Evolutionary conservation across 2,888 invertebrate species (phyloP).

Genomic region (Fragum sueziense): DNA sequence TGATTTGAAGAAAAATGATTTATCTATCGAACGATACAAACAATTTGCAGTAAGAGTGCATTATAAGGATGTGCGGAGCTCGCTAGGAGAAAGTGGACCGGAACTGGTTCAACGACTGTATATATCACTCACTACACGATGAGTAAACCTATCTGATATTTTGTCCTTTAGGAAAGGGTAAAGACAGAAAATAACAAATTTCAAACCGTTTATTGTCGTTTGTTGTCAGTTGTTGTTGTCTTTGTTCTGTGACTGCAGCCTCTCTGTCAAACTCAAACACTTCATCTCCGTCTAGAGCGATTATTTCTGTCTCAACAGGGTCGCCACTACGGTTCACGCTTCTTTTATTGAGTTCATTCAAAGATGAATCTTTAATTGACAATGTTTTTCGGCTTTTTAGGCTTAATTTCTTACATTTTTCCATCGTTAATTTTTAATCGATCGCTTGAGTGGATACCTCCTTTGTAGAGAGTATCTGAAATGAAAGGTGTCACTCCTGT

Average conservation of each 20-base stretch:
- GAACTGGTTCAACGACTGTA: too few relatives aligned
- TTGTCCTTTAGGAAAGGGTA: too few relatives aligned
- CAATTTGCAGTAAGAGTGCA: too few relatives aligned
- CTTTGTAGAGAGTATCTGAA: constrained; percentile 30
- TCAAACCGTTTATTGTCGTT: not conserved
- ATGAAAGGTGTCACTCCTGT: too few relatives aligned
- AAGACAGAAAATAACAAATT: not conserved
- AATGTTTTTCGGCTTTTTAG: constrained; percentile 16
- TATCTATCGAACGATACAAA: too few relatives aligned
- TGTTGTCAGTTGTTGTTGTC: not conserved
- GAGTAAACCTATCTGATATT: too few relatives aligned
- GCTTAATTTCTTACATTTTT: constrained; percentile 31
- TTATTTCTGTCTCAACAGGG: not conserved
- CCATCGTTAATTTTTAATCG: constrained; percentile 26
- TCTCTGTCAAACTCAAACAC: not conserved
- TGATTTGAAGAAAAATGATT: too few relatives aligned
- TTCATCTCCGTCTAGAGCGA: not conserved
- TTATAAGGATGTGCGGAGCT: too few relatives aligned
- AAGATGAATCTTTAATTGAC: not conserved
- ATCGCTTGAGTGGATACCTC: constrained; percentile 30
- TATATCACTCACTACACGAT: too few relatives aligned
- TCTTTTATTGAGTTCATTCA: not conserved
- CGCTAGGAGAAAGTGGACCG: too few relatives aligned
- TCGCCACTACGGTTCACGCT: not conserved
- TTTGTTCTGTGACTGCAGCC: not conserved